These are phyloP conservation scores for Scaptomyza polygonia DNA, from an alignment of 2,888 invertebrate species.

Conservation along the genomic window DNA sequence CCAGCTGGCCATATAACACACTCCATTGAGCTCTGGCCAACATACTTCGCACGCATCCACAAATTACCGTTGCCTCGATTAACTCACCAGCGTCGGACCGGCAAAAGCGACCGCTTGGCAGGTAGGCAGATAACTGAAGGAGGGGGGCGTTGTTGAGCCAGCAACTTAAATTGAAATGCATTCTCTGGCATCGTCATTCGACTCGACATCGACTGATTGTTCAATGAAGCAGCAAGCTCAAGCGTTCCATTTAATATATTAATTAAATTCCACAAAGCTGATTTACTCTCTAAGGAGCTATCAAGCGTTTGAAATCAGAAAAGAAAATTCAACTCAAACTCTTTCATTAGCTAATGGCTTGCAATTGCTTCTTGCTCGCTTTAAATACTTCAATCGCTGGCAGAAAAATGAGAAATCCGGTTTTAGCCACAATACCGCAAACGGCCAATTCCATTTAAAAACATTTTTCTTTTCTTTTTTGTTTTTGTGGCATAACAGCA, in stretches of 20 bases:
- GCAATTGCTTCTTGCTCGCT: constrained; percentile 31
- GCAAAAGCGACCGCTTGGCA: constrained; percentile 2
- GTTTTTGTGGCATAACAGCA: background rate
- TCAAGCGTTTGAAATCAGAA: constrained; percentile 36
- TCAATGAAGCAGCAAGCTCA: constrained; percentile 65
- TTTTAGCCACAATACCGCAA: constrained; percentile 42
- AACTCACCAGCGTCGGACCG: constrained; percentile 53
- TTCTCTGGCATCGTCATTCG: constrained; percentile 40
- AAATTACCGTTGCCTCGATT: constrained; percentile 76
- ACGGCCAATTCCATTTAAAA: constrained; percentile 42
- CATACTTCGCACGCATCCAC: constrained; percentile 65
- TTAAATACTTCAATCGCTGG: constrained; percentile 32
- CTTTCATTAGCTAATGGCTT: constrained; percentile 75
- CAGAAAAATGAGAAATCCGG: background rate
- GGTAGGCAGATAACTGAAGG: constrained; percentile 19
- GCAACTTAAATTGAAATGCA: constrained; percentile 71
- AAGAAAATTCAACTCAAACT: constrained; percentile 31
- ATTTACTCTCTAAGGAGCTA: constrained; percentile 27
- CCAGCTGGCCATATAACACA: constrained; percentile 65
- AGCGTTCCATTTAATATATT: constrained; percentile 52
- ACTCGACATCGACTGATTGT: constrained; percentile 41
- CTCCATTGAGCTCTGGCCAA: constrained; percentile 72
- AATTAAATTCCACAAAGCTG: constrained; percentile 72
- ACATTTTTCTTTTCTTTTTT: too few relatives aligned
- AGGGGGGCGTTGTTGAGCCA: background rate